Conservation (phyloP, 2,888 invertebrate genomes). For the Aradus depressus region DNA sequence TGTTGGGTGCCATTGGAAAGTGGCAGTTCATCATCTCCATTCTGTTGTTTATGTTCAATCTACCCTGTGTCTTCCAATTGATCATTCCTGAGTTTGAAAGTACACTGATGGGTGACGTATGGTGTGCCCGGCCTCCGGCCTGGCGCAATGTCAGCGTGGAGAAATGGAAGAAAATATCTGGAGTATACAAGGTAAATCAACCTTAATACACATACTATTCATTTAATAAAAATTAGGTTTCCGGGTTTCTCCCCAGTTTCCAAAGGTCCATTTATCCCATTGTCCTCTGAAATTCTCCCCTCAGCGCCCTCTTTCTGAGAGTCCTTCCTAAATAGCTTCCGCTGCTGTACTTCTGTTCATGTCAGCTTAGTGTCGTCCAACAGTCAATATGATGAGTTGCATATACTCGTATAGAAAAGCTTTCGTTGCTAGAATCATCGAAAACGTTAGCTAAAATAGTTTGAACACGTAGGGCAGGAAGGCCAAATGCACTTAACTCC, state of each 20-base stretch:
- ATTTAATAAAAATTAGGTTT: too few species aligned
- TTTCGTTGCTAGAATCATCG: too few species aligned
- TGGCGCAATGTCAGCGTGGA: constrained; percentile 11
- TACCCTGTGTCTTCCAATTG: constrained; percentile 19
- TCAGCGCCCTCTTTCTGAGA: neutral
- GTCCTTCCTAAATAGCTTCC: too few species aligned
- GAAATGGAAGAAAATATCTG: constrained; percentile 14
- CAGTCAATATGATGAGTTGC: too few species aligned
- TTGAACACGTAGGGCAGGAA: too few species aligned
- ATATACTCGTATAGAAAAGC: too few species aligned
- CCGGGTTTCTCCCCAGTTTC: too few species aligned
- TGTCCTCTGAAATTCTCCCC: neutral
- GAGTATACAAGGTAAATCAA: neutral
- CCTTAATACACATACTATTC: neutral
- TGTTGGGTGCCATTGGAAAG: constrained; percentile 16
- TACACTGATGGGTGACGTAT: constrained; percentile 6
- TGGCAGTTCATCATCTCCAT: constrained; percentile 20
- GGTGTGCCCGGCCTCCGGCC: constrained; percentile 6
- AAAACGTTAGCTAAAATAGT: too few species aligned
- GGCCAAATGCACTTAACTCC: too few species aligned
- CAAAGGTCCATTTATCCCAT: neutral
- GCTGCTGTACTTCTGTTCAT: too few species aligned
- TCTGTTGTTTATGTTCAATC: constrained; percentile 19
- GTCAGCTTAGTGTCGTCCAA: too few species aligned
- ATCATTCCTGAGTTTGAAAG: constrained; percentile 18